Base-by-base conservation (phyloP, 2,888 invertebrate genomes). In the Polymixis flavicincta region DNA sequence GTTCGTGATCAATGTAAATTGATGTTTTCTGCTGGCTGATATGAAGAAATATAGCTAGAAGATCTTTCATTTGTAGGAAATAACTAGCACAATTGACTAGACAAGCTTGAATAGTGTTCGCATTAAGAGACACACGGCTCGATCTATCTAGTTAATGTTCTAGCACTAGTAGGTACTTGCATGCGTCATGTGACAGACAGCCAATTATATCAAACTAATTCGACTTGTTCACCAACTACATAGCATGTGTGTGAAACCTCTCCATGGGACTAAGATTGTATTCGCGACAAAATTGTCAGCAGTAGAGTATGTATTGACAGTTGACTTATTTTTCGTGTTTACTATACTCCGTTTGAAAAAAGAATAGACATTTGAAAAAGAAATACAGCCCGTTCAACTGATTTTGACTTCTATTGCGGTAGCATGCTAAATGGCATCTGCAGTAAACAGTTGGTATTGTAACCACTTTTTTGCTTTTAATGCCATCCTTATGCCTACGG, bases 131-230 rank as follows among this genome's bases (percentile, higher is more conserved):
- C 22, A 22, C 28, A 32, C 55, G 32, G 13, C 55, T 55, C 55
- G 71, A 55, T 45, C 54, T n/a, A 48, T 55, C 55, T 69, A 55
- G 19, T 32, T 69, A 55, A 55, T 71, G 55, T 32, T 1, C 14
- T 32, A 14, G 13, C 25, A 25, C 45, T 32, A 14, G 14, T 68
- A 28, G 17, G 19, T 57, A 32, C 9, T 55, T 55, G n/a, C 55
- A 17, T 32, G 32, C 25, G 32, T 69, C 17, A 55, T 32, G 45
- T 48, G 11, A 25, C 19, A 25, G 28, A 32, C 32, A 32, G 17
- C 19, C n/a, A 32, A 19, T 22, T n/a, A 25, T 5, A n/a, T 9
- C 45, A 63, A 63, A 63, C 19, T 42, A 45, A 63, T 42, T 42
- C 42, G 19, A 25, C 25, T 63, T 45, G 19, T 42, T 37, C 17